These are phyloP conservation scores for Coptotermes formosanus DNA, from an alignment of 1,140 invertebrate species.

Conservation along the genomic window DNA sequence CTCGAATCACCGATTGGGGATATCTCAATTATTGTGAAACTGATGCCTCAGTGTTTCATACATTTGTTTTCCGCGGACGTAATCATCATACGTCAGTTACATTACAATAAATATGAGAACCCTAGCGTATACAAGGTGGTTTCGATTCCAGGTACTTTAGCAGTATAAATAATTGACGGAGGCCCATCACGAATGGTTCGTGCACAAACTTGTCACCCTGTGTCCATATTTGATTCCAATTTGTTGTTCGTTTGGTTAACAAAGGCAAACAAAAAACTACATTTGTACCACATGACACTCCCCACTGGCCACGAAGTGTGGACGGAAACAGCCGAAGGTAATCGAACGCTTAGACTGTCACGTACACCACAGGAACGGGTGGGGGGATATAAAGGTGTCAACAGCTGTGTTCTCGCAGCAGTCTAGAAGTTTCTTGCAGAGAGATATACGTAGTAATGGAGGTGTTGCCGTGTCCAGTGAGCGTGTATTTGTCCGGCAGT, in stretches of 20 bases:
- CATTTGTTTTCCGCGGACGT: no score
- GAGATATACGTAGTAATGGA: slow-evolving; percentile 43
- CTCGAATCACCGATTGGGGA: background rate
- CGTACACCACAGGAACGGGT: background rate
- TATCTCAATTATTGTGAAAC: background rate
- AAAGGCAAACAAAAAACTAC: background rate
- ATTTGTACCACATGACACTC: background rate
- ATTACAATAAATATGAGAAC: no score
- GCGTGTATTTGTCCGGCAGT: slow-evolving; percentile 48
- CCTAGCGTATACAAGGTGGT: no score
- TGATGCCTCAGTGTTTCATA: background rate
- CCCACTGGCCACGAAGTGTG: background rate
- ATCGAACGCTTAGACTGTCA: background rate
- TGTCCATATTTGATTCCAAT: background rate
- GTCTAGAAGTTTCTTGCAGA: background rate
- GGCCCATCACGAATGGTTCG: background rate
- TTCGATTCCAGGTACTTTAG: background rate
- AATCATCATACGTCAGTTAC: no score
- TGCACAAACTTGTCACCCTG: background rate
- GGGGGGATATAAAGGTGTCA: background rate
- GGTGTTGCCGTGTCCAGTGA: slow-evolving; percentile 48
- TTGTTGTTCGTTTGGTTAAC: background rate
- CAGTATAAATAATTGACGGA: background rate
- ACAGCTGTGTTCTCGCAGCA: background rate
- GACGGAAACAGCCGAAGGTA: background rate